Base-by-base conservation (phyloP, 2,113 vertebrate species). In the Dicerorhinus sumatrensis region DNA sequence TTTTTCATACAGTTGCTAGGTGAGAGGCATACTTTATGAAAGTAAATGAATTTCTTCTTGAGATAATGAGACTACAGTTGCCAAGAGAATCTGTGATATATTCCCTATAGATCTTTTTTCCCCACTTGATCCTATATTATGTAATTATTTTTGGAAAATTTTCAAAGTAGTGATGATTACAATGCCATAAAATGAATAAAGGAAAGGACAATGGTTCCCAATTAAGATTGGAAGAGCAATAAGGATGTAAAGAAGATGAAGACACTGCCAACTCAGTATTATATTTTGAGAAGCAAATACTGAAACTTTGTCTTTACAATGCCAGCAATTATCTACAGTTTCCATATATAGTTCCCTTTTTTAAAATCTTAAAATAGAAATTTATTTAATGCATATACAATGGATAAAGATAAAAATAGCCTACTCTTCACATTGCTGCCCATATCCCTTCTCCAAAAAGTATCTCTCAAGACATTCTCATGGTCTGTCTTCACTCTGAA, bases 91-190 rank as follows among this genome's bases (percentile, higher is more conserved):
- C 8, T 62, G 27, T 84, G 56, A 97, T 91, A 63, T 95, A 72
- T 79, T 96, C 27, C 29, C 39, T 67, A n/a, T 23, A 89, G 87
- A 77, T 89, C 2, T 60, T 87, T 88, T 89, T 72, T 95, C 7
- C 13, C 21, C 31, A 56, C 21, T 93, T 76, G 33, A 77, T 94
- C 31, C 10, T 73, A 33, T 58, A 58, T 92, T 79, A 92, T 87
- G 21, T 42, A 92, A 92, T 90, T 95, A 89, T 79, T 94, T 93
- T 95, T 92, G 92, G 72, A 96, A 92, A 73, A 67, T 48, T 67
- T 62, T 83, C n/a, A 92, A 81, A 94, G 36, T 51, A 87, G 33
- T 56, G 21, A n/a, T 96, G 48, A 91, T 79, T 96, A 81, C 58
- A 95, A n/a, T 90, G 17, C 1, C 42, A 29, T 51, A 87, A 77